Conservation (phyloP, 2,797 vertebrate genomes). For the Rhinatrema bivittatum region DNA sequence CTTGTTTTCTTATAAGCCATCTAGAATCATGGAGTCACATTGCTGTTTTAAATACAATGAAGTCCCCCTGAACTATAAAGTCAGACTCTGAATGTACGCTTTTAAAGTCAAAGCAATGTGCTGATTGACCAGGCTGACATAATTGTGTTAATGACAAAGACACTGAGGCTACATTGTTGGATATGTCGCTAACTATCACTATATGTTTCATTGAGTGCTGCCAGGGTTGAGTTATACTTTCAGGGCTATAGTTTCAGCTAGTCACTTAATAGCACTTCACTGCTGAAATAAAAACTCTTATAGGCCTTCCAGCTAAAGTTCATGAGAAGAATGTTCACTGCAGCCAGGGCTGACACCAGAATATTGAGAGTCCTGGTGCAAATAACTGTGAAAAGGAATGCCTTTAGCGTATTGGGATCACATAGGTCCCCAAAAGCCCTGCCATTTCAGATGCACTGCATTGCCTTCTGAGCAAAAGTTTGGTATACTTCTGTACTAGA, state of each 20-base stretch:
- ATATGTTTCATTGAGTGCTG: conserved; percentile 51
- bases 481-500: too few species aligned
- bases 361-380: too few species aligned
- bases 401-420: too few species aligned
- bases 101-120: conserved; percentile 59
- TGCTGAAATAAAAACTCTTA: conserved; percentile 48
- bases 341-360: too few species aligned
- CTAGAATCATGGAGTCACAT: conserved; percentile 36
- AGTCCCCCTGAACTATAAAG: conserved; percentile 45
- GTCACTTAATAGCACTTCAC: conserved; percentile 52
- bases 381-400: too few species aligned
- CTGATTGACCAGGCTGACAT: conserved; percentile 63
- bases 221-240: conserved; percentile 51
- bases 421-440: too few species aligned
- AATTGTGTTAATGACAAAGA: conserved; percentile 67
- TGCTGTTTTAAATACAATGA: conserved; percentile 41
- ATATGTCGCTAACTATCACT: conserved; percentile 59
- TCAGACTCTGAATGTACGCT: conserved; percentile 37
- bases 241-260: conserved; percentile 52
- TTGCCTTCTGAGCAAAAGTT: too few species aligned
- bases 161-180: conserved; percentile 44
- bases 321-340: conserved; percentile 35
- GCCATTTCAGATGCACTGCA: too few species aligned
- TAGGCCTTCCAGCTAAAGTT: conserved; percentile 51
- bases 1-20: conserved; percentile 44